Base-by-base conservation (phyloP, 2,888 invertebrate genomes). In the Cheilosia vernalis region DNA sequence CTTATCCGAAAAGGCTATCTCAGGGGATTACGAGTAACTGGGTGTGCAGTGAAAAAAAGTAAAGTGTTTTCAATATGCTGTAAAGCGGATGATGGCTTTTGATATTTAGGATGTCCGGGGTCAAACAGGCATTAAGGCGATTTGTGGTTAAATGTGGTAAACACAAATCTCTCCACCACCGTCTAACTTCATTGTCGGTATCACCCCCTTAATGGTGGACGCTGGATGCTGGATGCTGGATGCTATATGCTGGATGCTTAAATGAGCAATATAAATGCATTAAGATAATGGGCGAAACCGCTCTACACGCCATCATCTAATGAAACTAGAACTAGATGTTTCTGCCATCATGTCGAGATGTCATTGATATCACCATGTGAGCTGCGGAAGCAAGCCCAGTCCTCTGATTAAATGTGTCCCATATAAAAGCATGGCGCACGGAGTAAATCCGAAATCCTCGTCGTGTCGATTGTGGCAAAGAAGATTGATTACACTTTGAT, bases 401-500 rank as follows among this genome's bases (percentile, higher is more conserved):
- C 69, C 27, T 61, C 37, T 55, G 53, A 70, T 70, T 70, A 61
- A 69, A 77, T 70, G 61, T 63, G 70, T 69, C 55, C 15, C 44
- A 15, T 44, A 21, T 40, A 30, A 63, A 30, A 63, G 13, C 44
- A 27, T 19, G 17, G 55, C 27, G 19, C 15, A 49, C n/a, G 17
- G 37, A 61, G 55, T 56, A 47, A 64, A 56, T 44, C 44, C 53
- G n/a, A 73, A 73, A 73, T 55, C 24, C 56, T 69, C 69, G 21
- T 55, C 55, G 40, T 55, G 53, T 60, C 61, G 69, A 78, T 78
- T 55, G 77, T 40, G 61, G 69, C 69, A 53, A 47, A 60, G 77
- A 78, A 78, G 77, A 78, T 78, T 78, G 77, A 78, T 78, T 70
- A 78, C 69, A 55, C 69, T 67, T 70, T 69, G 61, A 78, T 78